A percentile compares a stretch with the other conserved stretches of the same genome.
Evolutionary conservation across 2,888 invertebrate genomes (phyloP).

Genomic region (Cyclophora punctaria): DNA sequence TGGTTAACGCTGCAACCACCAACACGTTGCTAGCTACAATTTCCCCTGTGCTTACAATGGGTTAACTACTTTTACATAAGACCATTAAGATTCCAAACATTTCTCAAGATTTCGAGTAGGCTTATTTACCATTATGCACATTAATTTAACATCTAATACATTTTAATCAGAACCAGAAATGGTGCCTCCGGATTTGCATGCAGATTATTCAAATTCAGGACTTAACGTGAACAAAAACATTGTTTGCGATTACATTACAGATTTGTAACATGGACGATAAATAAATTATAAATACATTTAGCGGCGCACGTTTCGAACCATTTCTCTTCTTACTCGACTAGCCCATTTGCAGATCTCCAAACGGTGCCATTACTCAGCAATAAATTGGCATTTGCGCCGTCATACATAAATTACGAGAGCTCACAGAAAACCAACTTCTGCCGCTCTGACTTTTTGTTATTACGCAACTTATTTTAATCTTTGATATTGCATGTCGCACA

Average conservation of each 20-base stretch:
- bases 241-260: slow-evolving; percentile 55
- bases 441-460: slow-evolving; percentile 57
- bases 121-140: too few relatives aligned
- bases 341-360: slow-evolving; percentile 73
- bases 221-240: slow-evolving; percentile 33
- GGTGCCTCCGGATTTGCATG: slow-evolving; percentile 13
- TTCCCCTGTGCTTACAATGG: too few relatives aligned
- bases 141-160: neutral
- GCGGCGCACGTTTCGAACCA: slow-evolving; percentile 63
- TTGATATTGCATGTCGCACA: slow-evolving; percentile 16
- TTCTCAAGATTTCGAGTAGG: too few relatives aligned
- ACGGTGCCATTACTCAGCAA: slow-evolving; percentile 73
- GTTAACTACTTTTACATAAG: too few relatives aligned
- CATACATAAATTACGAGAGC: slow-evolving; percentile 72
- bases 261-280: slow-evolving; percentile 63
- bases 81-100: too few relatives aligned
- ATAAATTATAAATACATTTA: slow-evolving; percentile 74
- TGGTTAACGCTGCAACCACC: slow-evolving; percentile 2
- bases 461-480: slow-evolving; percentile 31
- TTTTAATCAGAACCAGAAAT: slow-evolving; percentile 8
- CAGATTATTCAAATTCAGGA: slow-evolving; percentile 35
- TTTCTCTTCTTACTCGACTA: slow-evolving; percentile 71
- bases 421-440: slow-evolving; percentile 62
- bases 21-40: too few relatives aligned
- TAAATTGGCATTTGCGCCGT: slow-evolving; percentile 74